phyloP scores from a whole-genome alignment of 2,888 invertebrate genomes.

The Andrena hattorfiana region DNA sequence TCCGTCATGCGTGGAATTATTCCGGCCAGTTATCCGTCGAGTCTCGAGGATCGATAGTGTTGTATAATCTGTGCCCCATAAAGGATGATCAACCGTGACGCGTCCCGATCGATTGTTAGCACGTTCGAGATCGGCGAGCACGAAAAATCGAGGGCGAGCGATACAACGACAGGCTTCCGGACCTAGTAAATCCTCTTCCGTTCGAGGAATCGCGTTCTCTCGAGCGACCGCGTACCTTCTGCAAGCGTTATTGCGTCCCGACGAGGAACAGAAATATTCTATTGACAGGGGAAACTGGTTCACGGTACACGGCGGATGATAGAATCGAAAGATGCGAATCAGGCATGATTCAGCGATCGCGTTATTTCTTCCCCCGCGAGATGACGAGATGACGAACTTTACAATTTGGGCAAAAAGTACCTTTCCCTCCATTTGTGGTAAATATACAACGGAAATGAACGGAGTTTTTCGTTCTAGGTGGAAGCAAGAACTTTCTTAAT shows the following conservation, averaged over 20 bases:
- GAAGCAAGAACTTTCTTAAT: background rate
- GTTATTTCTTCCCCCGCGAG: background rate
- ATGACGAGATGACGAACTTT: background rate
- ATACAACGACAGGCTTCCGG: background rate
- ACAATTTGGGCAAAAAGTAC: too few relatives aligned
- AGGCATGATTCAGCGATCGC: background rate
- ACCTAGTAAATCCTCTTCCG: constrained; percentile 23
- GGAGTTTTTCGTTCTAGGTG: too few relatives aligned
- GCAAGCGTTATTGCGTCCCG: constrained; percentile 69
- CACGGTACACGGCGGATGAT: constrained; percentile 9
- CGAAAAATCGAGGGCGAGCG: constrained; percentile 19
- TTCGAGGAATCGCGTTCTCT: background rate
- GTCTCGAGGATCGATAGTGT: constrained; percentile 39
- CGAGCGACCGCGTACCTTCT: constrained; percentile 33
- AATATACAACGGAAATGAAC: too few relatives aligned
- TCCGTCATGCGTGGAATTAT: constrained; percentile 59
- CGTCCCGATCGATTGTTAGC: constrained; percentile 22
- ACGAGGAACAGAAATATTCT: constrained; percentile 78
- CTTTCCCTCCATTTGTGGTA: too few relatives aligned
- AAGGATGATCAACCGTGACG: background rate
- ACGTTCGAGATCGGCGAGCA: background rate
- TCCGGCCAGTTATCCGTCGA: constrained; percentile 49
- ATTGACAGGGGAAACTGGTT: constrained; percentile 50
- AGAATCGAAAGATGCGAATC: constrained; percentile 2
- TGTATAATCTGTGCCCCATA: constrained; percentile 6